Conservation (phyloP, 1,140 invertebrate species). For the Dreissena rostriformis region DNA sequence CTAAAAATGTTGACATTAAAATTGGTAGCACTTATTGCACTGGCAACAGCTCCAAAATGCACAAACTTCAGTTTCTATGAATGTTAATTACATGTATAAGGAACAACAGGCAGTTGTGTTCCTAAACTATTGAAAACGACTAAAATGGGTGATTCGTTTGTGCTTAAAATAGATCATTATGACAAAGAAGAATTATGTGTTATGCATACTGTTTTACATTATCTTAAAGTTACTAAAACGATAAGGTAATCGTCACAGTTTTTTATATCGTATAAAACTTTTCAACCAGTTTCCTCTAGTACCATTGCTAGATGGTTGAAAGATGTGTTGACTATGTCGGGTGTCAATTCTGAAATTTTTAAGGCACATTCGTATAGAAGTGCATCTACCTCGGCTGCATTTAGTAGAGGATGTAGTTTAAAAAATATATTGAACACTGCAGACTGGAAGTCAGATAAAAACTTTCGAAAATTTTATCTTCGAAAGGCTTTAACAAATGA, state of each 20-base stretch:
- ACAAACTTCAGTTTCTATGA: constrained; percentile 40
- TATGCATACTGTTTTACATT: constrained; percentile 26
- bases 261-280: constrained; percentile 12
- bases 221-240: constrained; percentile 30
- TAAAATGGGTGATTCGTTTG: background rate
- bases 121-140: constrained; percentile 15
- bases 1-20: constrained; percentile 49
- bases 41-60: constrained; percentile 44
- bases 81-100: constrained; percentile 30
- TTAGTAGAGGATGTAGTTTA: constrained; percentile 8
- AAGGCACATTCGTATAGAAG: background rate
- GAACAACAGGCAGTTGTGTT: background rate
- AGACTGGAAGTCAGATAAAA: constrained; percentile 16
- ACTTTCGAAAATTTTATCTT: constrained; percentile 17
- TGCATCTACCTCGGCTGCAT: constrained; percentile 3
- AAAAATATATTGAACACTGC: background rate
- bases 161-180: background rate
- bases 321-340: background rate
- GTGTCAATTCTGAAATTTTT: background rate
- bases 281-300: background rate
- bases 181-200: constrained; percentile 9
- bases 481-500: background rate
- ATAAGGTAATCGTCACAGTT: constrained; percentile 27
- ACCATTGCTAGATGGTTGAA: constrained; percentile 11
- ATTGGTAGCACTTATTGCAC: constrained; percentile 10